Conservation (phyloP, 2,797 vertebrate species). For the Champsocephalus gunnari region DNA sequence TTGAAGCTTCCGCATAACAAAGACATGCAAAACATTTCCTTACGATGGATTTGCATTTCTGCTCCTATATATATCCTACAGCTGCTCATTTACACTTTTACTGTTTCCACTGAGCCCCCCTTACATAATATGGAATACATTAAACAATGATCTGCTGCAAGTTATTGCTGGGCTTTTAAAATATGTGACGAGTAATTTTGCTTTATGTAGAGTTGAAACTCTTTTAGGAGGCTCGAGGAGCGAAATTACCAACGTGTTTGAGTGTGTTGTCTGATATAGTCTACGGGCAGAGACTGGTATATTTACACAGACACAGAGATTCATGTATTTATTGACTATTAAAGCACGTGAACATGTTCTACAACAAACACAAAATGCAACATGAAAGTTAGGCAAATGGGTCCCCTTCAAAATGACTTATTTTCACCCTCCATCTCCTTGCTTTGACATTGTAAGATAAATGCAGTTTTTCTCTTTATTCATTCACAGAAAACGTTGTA, state of each 20-base stretch:
- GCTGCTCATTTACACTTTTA: slow-evolving; percentile 38
- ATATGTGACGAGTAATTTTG: neutral
- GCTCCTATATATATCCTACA: neutral
- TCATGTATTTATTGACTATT: too few species aligned
- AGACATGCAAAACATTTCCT: slow-evolving; percentile 41
- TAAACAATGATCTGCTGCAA: neutral
- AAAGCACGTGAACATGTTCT: too few species aligned
- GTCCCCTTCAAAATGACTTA: too few species aligned
- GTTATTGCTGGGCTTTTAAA: neutral
- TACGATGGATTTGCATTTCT: slow-evolving; percentile 25
- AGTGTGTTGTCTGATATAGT: neutral
- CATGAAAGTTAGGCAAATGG: too few species aligned
- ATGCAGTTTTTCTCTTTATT: too few species aligned
- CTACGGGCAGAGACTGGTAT: too few species aligned
- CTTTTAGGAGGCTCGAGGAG: neutral
- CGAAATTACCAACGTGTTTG: neutral
- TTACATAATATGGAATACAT: slow-evolving; percentile 1
- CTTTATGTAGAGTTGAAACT: neutral
- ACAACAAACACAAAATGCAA: too few species aligned
- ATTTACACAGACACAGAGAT: too few species aligned
- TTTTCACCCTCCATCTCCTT: too few species aligned
- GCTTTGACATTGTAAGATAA: too few species aligned
- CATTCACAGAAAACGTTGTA: too few species aligned
- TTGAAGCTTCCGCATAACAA: slow-evolving; percentile 51
- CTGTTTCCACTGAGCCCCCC: neutral